phyloP scores from a whole-genome alignment of 2,113 vertebrate genomes.

The Micromys minutus region DNA sequence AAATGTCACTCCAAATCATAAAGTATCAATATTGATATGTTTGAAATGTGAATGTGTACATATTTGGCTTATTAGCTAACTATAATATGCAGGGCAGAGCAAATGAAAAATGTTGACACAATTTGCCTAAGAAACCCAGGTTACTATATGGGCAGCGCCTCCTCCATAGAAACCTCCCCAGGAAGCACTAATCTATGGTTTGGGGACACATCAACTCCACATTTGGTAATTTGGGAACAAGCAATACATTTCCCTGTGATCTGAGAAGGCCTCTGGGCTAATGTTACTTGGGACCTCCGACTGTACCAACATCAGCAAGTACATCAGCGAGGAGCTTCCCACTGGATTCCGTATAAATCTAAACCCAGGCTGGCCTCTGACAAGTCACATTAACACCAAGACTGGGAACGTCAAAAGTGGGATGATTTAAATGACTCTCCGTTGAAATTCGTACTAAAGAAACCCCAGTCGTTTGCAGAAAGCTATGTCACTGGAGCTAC shows the following conservation, averaged over 20 bases:
- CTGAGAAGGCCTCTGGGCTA: not conserved
- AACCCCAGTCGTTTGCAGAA: not conserved
- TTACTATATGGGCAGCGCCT: not conserved
- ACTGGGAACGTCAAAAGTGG: not conserved
- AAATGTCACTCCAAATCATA: conserved; percentile 13
- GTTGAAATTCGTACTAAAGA: conserved; percentile 35
- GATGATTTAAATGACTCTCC: not conserved
- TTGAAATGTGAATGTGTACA: not conserved
- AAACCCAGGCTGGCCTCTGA: not conserved
- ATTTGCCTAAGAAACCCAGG: not conserved
- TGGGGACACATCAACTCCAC: not conserved
- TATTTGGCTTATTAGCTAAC: not conserved
- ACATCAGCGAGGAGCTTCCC: not conserved
- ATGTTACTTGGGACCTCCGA: not conserved
- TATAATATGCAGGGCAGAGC: not conserved
- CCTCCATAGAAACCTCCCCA: not conserved
- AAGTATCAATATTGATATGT: not conserved
- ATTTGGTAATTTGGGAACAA: not conserved
- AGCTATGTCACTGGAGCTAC: not conserved
- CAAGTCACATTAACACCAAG: not conserved
- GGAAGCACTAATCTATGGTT: not conserved
- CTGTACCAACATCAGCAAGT: not conserved
- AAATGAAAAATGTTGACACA: not conserved
- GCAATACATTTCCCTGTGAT: not conserved
- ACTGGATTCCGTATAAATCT: not conserved